Evolutionary conservation across 2,113 vertebrate genomes (phyloP), one percentile per base, ranked within the genome.

Genomic region (Marmota monax): DNA sequence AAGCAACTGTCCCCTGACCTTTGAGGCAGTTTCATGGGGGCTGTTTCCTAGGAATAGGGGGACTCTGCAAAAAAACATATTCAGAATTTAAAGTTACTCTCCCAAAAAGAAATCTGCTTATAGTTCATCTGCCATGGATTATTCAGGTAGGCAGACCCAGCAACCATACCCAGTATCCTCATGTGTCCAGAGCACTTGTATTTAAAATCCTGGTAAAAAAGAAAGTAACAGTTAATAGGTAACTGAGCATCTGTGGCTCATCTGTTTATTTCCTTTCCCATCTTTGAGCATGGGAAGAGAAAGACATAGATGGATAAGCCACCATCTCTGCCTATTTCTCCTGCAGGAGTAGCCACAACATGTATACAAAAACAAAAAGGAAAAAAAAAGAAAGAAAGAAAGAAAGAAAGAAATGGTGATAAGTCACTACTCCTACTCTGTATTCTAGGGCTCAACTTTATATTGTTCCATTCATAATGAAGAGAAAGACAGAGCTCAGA

Each of bases 161-260:
- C 87, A 80, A 34, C 23, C n/a, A 39, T 25, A 69, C 48, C 10
- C 73, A 94, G 23, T 32, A 83, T 82, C 42, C 42, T 61, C 96
- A 74, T 88, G 27, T 78, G 90, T 77, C 53, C 4, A 3, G 48
- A 95, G 22, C n/a, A 1, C 69, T 95, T 53, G 39, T 88, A 56
- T 89, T 95, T 67, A 51, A 72, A 84, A 0, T 0, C 5, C 16
- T 69, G 76, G 0, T 45, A 34, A 42, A 79, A 88, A 85, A 70
- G 14, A 93, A 90, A 69, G 93, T 0, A 56, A 95, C 7, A 5
- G 22, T 1, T 23, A n/a, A 93, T 7, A 14, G 53, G 61, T 93
- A 93, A 95, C 95, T 42, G 69, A 92, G 95, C 93, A 94, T 34
- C 93, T 88, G 95, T 53, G 86, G 48, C 56, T 93, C 96, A 76